phyloP scores from a whole-genome alignment of 2,113 vertebrate genomes.

The Casuarius casuarius region DNA sequence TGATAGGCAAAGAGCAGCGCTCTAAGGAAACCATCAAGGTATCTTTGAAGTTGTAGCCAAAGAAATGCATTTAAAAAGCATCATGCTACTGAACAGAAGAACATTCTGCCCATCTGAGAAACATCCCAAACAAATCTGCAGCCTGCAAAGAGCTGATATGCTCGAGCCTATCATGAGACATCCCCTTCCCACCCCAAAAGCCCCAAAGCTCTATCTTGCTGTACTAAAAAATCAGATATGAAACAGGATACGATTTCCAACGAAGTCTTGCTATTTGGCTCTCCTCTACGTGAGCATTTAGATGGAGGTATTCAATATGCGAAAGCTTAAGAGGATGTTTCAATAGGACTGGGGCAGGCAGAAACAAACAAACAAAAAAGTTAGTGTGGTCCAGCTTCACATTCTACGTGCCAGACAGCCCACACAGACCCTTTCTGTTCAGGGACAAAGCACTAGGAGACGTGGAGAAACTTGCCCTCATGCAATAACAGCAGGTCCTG shows the following conservation, averaged over 20 bases:
- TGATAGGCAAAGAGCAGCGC: neutral
- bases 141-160: neutral
- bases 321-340: neutral
- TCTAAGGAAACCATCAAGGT: neutral
- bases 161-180: rapidly evolving
- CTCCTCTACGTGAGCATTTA: neutral
- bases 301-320: neutral
- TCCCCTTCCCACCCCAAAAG: neutral
- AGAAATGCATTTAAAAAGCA: neutral
- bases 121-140: neutral
- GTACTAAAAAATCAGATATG: neutral
- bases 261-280: neutral
- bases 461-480: neutral
- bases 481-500: neutral
- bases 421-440: neutral
- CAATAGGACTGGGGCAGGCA: neutral
- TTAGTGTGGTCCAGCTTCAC: neutral
- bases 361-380: neutral
- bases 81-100: neutral
- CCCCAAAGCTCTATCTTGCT: neutral
- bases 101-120: neutral
- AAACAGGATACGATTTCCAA: neutral
- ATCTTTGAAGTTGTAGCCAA: neutral
- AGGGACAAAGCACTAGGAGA: neutral
- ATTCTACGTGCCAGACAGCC: neutral